Percentiles rank a stretch among this genome's conserved stretches.
phyloP scores from a whole-genome alignment of 1,140 invertebrate species.

The Carcinoscorpius rotundicauda region DNA sequence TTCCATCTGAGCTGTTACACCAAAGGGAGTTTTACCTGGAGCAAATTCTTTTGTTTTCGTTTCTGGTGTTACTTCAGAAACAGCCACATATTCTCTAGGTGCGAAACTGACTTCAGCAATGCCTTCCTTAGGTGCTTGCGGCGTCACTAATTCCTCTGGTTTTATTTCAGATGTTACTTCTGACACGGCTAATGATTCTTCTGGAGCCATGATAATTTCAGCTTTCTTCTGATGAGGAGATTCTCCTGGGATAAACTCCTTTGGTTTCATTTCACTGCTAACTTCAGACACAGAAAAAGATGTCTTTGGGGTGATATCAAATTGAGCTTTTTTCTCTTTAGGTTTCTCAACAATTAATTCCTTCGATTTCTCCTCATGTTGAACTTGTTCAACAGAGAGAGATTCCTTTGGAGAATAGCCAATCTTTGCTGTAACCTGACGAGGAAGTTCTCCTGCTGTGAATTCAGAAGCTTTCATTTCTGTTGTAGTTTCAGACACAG shows the following conservation, averaged over 20 bases:
- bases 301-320: constrained; percentile 7
- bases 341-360: constrained; percentile 12
- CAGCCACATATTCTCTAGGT: constrained; percentile 22
- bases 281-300: constrained; percentile 14
- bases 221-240: constrained; percentile 14
- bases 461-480: constrained; percentile 8
- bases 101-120: constrained; percentile 23
- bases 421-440: constrained; percentile 6
- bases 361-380: constrained; percentile 10
- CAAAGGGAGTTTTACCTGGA: constrained; percentile 13
- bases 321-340: constrained; percentile 9
- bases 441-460: not conserved
- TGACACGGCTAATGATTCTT: constrained; percentile 16
- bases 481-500: constrained; percentile 12
- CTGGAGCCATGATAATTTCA: constrained; percentile 2
- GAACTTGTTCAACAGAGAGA: constrained; percentile 11
- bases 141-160: constrained; percentile 23
- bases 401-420: constrained; percentile 13
- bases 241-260: constrained; percentile 16
- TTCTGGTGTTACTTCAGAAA: constrained; percentile 18
- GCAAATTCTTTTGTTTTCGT: constrained; percentile 15
- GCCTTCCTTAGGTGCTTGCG: constrained; percentile 20
- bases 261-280: constrained; percentile 9
- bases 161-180: constrained; percentile 22
- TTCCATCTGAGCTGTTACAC: constrained; percentile 21